Evolutionary conservation across 2,113 vertebrate species (phyloP).

Genomic region (Toxostoma redivivum): DNA sequence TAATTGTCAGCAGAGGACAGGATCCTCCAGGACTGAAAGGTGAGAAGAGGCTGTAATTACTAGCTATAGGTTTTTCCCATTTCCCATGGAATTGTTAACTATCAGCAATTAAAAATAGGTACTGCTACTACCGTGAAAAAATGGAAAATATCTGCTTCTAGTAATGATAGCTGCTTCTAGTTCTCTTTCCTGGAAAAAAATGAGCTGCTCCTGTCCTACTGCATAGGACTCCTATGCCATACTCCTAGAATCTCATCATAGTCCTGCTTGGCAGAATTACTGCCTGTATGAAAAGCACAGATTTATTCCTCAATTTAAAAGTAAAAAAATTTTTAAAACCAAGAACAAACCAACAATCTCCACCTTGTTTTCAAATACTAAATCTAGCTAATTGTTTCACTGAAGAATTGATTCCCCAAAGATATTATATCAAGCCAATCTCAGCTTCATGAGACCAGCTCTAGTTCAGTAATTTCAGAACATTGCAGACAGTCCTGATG

Average conservation of each 20-base stretch:
- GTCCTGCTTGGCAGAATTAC: background rate
- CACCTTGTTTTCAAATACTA: background rate
- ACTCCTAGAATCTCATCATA: background rate
- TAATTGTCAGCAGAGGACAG: background rate
- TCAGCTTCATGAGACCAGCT: background rate
- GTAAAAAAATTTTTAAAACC: fast-evolving
- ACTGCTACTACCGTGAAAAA: background rate
- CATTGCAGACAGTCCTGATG: background rate
- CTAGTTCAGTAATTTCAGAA: background rate
- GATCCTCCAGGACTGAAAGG: background rate
- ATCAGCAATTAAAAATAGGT: slow-evolving; percentile 2
- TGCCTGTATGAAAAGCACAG: background rate
- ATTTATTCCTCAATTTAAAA: background rate
- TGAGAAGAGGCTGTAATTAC: slow-evolving; percentile 1
- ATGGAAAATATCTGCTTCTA: background rate
- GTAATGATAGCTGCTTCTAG: background rate
- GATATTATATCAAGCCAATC: background rate
- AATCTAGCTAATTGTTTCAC: background rate
- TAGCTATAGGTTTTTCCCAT: background rate
- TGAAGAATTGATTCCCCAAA: background rate
- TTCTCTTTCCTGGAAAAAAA: background rate
- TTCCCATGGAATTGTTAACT: background rate
- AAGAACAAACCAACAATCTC: background rate
- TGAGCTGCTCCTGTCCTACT: background rate
- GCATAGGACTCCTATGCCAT: background rate